Base-by-base conservation (phyloP, 1,140 invertebrate species). In the Augochlora pura region DNA sequence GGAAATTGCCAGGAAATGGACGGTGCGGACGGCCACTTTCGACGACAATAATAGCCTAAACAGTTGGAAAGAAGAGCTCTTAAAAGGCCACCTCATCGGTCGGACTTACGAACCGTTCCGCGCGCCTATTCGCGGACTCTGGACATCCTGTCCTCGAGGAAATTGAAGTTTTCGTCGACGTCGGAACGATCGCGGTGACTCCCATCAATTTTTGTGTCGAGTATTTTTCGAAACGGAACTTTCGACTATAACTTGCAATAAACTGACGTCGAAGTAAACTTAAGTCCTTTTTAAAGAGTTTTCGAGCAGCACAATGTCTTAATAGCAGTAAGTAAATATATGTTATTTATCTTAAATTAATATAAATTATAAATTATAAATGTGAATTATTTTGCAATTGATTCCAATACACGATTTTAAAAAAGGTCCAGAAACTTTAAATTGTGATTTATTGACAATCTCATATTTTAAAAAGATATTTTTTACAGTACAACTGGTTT, bases 1-100 rank as follows among this genome's bases (percentile, higher is more conserved):
- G 90, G 90, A 91, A 91, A 91, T 91, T 91, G 90, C 89, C 77
- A 91, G 90, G 89, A 91, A 91, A 90, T 90, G 84, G 80, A 82
- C 73, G 77, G 63, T 57, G 65, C 76, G 74, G 74, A 84, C 77
- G 80, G 86, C 76, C 86, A 84, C 83, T 87, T 87, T 79, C 67
- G 70, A 85, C 77, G 77, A 52, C 60, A 25, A 59, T 80, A 85
- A 88, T 85, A 83, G 83, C 74, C 79, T 77, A 86, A 86, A 81
- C 74, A 77, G 76, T 71, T 60, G 68, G 71, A 85, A 46, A 81
- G 77, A 83, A 85, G 80, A 69, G 64, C 77, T 62, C 86, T 78
- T 85, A 82, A 86, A 86, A 85, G 83, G 83, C 74, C 70, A 49
- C 16, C 49, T 27, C 54, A 68, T 60, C 63, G 12, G 60, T 32